Conservation (phyloP, 2,113 vertebrate genomes). For the Phaethon lepturus region DNA sequence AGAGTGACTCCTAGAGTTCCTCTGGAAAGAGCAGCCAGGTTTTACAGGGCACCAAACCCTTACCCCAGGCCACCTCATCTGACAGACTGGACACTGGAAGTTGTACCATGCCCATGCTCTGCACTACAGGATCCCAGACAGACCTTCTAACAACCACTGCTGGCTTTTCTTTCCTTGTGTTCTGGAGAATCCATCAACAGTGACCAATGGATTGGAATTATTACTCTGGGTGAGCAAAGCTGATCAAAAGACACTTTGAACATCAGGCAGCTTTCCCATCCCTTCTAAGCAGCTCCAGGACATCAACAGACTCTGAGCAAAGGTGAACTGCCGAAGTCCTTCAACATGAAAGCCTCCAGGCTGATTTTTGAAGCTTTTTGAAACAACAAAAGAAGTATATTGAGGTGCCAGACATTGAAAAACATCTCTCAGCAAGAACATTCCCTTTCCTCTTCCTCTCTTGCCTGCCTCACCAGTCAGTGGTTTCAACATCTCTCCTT, state of each 20-base stretch:
- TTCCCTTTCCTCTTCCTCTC: not conserved
- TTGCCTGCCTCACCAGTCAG: not conserved
- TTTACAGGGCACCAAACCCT: not conserved
- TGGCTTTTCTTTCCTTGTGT: not conserved
- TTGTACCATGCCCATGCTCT: accelerated
- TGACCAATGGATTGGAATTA: not conserved
- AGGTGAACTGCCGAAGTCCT: not conserved
- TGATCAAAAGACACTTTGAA: not conserved
- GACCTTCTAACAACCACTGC: not conserved
- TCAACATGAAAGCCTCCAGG: not conserved
- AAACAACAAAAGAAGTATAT: not conserved
- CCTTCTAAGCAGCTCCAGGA: not conserved
- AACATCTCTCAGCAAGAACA: not conserved
- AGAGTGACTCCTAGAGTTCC: not conserved
- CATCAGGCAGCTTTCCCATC: not conserved
- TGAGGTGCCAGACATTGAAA: not conserved
- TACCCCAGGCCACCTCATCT: not conserved
- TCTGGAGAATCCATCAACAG: not conserved
- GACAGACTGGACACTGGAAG: not conserved
- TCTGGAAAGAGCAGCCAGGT: not conserved
- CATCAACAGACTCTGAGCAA: not conserved
- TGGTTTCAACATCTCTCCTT: not conserved
- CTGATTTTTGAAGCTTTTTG: not conserved
- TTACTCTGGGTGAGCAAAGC: not conserved
- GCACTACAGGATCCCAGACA: not conserved